Evolutionary conservation across 2,888 invertebrate genomes (phyloP).

Genomic region (Cheilosia variabilis): DNA sequence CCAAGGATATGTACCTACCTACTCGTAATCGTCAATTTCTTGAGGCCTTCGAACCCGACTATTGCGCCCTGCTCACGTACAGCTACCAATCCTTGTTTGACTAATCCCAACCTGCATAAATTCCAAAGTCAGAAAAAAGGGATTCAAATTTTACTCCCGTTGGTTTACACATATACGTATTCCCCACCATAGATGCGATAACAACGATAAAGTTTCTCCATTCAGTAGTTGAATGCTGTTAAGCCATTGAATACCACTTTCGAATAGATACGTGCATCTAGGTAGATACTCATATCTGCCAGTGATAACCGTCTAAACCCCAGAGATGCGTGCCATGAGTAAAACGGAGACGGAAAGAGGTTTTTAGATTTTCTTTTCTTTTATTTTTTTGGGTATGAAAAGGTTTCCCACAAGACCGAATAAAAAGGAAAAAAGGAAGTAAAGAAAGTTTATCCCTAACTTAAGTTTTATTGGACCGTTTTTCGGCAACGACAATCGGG

Average conservation of each 20-base stretch:
- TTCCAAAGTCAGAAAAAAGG: constrained; percentile 38
- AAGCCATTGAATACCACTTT: constrained; percentile 71
- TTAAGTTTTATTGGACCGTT: constrained; percentile 61
- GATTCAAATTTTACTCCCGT: constrained; percentile 59
- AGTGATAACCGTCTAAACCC: constrained; percentile 51
- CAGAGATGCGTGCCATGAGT: constrained; percentile 28
- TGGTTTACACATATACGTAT: constrained; percentile 21
- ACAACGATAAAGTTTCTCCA: constrained; percentile 68
- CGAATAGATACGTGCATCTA: constrained; percentile 55
- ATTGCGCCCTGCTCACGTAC: constrained; percentile 41
- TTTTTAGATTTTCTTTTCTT: no score
- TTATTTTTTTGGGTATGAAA: constrained; percentile 15
- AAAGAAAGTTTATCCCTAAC: constrained; percentile 65
- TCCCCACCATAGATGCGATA: constrained; percentile 43
- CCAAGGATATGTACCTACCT: no score
- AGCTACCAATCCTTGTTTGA: constrained; percentile 14
- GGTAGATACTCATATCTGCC: constrained; percentile 60
- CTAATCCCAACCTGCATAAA: constrained; percentile 61
- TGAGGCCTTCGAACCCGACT: background rate
- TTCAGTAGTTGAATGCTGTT: constrained; percentile 65
- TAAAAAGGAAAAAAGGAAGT: constrained; percentile 36
- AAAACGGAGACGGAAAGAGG: constrained; percentile 8
- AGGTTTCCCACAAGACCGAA: constrained; percentile 9
- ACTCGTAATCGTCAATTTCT: background rate
- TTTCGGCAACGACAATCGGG: constrained; percentile 20